Evolutionary conservation across 2,797 vertebrate genomes (phyloP).

Genomic region (Toxotes lorentzi): DNA sequence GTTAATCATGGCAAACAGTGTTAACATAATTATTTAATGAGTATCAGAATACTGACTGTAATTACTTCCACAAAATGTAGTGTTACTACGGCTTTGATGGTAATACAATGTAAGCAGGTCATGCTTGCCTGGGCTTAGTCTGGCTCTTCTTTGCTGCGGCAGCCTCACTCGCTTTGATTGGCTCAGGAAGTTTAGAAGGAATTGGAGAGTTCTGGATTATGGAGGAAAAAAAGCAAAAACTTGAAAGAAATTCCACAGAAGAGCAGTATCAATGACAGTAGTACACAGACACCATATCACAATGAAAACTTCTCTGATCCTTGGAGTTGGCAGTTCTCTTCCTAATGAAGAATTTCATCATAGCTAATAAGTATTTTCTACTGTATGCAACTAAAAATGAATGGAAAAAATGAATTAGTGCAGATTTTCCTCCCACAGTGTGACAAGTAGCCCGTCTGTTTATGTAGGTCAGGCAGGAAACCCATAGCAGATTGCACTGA

Average conservation of each 20-base stretch:
- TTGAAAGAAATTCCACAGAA: constrained; percentile 1
- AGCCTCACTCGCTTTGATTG: constrained; percentile 96
- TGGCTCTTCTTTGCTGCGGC: constrained; percentile 97
- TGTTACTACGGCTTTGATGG: constrained; percentile 47
- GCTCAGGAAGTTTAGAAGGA: constrained; percentile 95
- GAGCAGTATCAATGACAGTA: not conserved
- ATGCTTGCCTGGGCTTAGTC: constrained; percentile 91
- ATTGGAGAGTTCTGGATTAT: constrained; percentile 91
- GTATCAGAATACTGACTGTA: constrained; percentile 39
- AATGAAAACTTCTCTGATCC: not conserved
- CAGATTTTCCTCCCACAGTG: constrained; percentile 33
- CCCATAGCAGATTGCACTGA: constrained; percentile 19
- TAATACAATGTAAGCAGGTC: constrained; percentile 41
- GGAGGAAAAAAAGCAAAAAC: constrained; percentile 12
- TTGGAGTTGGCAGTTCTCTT: not conserved
- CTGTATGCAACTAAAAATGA: constrained; percentile 1
- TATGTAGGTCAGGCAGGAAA: constrained; percentile 25
- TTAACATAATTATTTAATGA: constrained; percentile 57
- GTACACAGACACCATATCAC: not conserved
- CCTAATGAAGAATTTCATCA: not conserved
- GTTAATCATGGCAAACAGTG: constrained; percentile 55
- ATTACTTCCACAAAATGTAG: constrained; percentile 46
- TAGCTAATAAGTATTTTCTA: constrained; percentile 12
- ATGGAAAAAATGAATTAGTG: constrained; percentile 28
- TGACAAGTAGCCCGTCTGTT: constrained; percentile 19